phyloP scores from a whole-genome alignment of 2,113 vertebrate species.

The Myrmecophaga tridactyla region DNA sequence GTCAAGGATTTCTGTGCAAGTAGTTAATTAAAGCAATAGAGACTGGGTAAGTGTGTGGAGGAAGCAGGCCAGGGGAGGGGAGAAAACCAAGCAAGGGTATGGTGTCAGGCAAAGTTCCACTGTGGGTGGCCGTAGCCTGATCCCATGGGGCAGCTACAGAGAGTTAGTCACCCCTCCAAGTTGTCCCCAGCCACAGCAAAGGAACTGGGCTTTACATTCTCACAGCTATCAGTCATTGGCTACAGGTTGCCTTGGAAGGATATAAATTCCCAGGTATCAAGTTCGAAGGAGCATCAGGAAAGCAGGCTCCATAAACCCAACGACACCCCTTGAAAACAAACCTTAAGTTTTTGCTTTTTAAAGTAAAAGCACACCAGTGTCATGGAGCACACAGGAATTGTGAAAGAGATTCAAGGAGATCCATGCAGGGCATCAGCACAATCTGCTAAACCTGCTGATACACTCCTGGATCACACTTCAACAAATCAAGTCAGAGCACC shows the following conservation, averaged over 20 bases:
- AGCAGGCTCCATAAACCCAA: neutral
- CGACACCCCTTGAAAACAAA: neutral
- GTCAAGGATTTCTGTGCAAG: neutral
- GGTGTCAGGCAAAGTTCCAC: neutral
- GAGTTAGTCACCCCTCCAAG: neutral
- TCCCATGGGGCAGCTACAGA: neutral
- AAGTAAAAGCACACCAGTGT: neutral
- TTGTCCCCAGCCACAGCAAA: neutral
- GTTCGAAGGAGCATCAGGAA: neutral
- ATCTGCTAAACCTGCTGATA: neutral
- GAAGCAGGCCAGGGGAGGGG: neutral
- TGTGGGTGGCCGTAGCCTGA: neutral
- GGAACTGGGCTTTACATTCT: neutral
- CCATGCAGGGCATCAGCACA: neutral
- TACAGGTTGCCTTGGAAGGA: neutral
- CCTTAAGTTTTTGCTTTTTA: neutral
- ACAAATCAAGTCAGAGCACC: neutral
- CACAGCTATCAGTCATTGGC: neutral
- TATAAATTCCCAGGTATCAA: neutral
- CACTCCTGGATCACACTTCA: neutral
- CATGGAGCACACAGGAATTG: neutral
- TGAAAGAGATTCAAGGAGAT: neutral
- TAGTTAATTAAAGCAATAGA: neutral
- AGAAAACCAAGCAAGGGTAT: neutral
- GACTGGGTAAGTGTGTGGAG: neutral